These are phyloP conservation scores for Sturmia bella DNA, from an alignment of 2,888 invertebrate species.

Conservation along the genomic window DNA sequence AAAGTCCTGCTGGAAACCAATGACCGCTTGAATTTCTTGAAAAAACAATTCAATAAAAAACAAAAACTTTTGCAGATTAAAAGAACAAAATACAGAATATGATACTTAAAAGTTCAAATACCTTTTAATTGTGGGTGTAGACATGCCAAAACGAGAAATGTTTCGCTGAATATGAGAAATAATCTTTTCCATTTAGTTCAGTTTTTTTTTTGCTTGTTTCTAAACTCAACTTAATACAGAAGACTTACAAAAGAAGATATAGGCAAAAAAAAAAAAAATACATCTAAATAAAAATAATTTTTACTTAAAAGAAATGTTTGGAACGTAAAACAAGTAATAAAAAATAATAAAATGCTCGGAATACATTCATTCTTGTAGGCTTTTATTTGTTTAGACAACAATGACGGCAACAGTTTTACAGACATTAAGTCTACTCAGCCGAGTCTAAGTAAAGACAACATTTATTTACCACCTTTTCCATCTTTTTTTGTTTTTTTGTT, in stretches of 20 bases:
- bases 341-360: constrained; percentile 8
- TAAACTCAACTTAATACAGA: constrained; percentile 44
- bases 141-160: constrained; percentile 9
- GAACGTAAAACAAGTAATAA: constrained; percentile 19
- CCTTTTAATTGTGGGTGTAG: constrained; percentile 52
- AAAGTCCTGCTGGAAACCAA: constrained; percentile 34
- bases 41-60: constrained; percentile 25
- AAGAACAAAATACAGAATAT: constrained; percentile 33
- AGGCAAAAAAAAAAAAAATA: constrained; percentile 1
- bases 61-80: not conserved
- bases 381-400: constrained; percentile 27
- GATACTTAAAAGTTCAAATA: constrained; percentile 67
- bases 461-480: constrained; percentile 34
- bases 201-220: not conserved
- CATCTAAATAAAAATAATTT: constrained; percentile 42
- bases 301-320: constrained; percentile 5
- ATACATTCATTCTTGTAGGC: constrained; percentile 50
- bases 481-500: not conserved
- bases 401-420: constrained; percentile 42
- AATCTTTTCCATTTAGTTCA: constrained; percentile 13
- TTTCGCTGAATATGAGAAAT: constrained; percentile 16
- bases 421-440: constrained; percentile 47
- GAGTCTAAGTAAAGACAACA: constrained; percentile 41
- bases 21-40: constrained; percentile 63
- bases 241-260: constrained; percentile 43